phyloP scores from a whole-genome alignment of 1,140 invertebrate species.

The Potamilus streckersoni region DNA sequence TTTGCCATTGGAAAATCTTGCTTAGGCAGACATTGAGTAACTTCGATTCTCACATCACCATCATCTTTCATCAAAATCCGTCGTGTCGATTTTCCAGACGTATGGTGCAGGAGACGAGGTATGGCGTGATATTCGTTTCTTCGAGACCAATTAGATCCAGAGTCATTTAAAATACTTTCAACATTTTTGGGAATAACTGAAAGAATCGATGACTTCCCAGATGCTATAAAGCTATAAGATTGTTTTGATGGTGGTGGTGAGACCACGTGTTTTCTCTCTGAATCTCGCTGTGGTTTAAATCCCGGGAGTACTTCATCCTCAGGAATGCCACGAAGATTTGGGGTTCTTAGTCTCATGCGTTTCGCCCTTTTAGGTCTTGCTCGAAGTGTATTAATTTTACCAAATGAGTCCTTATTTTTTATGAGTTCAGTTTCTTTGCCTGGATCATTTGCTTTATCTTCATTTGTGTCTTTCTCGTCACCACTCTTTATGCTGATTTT shows the following conservation, averaged over 20 bases:
- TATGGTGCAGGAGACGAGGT: no score
- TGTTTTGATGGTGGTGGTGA: conserved; percentile 14
- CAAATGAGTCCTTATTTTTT: no score
- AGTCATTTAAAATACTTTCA: not conserved
- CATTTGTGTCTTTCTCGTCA: no score
- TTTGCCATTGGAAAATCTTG: conserved; percentile 6
- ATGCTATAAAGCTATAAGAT: conserved; percentile 2
- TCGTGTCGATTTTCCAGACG: not conserved
- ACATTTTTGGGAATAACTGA: conserved; percentile 12
- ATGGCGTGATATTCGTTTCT: no score
- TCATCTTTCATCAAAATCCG: conserved; percentile 19
- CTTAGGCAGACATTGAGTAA: conserved; percentile 28
- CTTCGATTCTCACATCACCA: conserved; percentile 25
- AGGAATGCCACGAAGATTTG: conserved; percentile 16
- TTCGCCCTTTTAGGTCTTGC: conserved; percentile 15
- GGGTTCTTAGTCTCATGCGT: conserved; percentile 20
- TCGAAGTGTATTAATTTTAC: no score
- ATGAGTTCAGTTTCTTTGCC: no score
- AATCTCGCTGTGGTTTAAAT: not conserved
- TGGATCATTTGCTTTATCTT: no score
- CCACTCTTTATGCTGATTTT: no score
- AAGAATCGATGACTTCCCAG: not conserved
- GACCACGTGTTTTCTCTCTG: not conserved
- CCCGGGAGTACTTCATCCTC: conserved; percentile 18
- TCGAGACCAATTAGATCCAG: no score